These are phyloP conservation scores for Atherinosoma microstoma DNA, from an alignment of 2,797 vertebrate species.

Conservation along the genomic window DNA sequence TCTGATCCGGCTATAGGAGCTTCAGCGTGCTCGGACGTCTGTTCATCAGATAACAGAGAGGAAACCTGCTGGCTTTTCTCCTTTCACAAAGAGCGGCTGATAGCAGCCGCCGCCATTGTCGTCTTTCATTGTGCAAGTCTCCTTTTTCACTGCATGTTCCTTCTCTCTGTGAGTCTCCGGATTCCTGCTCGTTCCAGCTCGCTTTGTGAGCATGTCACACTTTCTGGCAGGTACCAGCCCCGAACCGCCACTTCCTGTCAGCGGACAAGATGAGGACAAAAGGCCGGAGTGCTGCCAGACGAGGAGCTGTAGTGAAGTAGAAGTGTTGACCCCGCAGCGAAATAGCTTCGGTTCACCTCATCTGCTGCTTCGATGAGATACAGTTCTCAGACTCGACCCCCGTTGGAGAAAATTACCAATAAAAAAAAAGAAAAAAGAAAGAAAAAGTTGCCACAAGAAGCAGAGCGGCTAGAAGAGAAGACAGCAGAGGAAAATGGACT, in stretches of 20 bases:
- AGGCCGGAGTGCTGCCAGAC: constrained; percentile 46
- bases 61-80: constrained; percentile 57
- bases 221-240: constrained; percentile 68
- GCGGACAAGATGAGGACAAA: constrained; percentile 65
- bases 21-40: neutral
- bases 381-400: constrained; percentile 45
- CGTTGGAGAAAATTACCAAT: constrained; percentile 30
- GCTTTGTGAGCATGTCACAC: constrained; percentile 72
- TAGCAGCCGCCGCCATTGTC: constrained; percentile 43
- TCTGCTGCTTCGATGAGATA: constrained; percentile 8
- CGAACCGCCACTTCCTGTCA: constrained; percentile 60
- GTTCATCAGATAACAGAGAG: constrained; percentile 62
- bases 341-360: constrained; percentile 42
- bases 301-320: constrained; percentile 45
- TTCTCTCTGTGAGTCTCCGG: constrained; percentile 33
- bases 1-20: neutral
- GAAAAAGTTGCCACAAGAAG: constrained; percentile 16
- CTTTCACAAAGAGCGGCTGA: constrained; percentile 64
- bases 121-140: constrained; percentile 34
- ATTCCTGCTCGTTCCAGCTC: constrained; percentile 49
- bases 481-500: neutral
- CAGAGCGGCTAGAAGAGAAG: neutral
- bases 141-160: constrained; percentile 2
- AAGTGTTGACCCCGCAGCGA: constrained; percentile 54
- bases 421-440: constrained; percentile 13